These are phyloP conservation scores for Euplexia lucipara DNA, from an alignment of 2,888 invertebrate species.

Conservation along the genomic window DNA sequence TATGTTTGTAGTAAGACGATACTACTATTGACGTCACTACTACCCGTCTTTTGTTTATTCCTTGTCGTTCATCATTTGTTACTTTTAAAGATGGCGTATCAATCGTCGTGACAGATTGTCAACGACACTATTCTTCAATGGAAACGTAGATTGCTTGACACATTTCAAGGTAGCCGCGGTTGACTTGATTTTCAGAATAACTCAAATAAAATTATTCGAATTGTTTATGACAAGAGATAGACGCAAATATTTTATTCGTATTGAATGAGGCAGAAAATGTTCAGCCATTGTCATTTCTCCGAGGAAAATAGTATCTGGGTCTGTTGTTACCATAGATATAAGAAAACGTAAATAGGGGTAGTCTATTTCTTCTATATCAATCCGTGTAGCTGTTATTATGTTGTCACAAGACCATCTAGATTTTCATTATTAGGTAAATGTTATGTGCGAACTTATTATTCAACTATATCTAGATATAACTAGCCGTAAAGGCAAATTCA, in stretches of 20 bases:
- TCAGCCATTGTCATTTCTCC: not conserved
- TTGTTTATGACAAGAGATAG: not conserved
- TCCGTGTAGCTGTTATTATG: no score
- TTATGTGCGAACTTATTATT: not conserved
- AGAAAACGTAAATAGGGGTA: no score
- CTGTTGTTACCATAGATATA: no score
- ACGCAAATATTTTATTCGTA: not conserved
- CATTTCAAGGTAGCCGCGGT: not conserved
- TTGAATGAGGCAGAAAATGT: not conserved
- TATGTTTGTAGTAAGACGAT: slow-evolving; percentile 13
- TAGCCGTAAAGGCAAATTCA: no score
- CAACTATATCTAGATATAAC: no score
- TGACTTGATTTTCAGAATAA: slow-evolving; percentile 22
- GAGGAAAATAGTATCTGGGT: no score
- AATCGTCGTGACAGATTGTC: slow-evolving; percentile 5
- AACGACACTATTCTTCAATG: slow-evolving; percentile 34
- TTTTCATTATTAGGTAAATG: not conserved
- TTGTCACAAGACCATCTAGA: not conserved
- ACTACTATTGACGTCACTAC: slow-evolving; percentile 23
- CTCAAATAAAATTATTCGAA: slow-evolving; percentile 9
- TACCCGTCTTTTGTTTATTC: slow-evolving; percentile 36
- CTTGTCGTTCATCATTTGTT: slow-evolving; percentile 15
- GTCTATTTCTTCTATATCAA: no score
- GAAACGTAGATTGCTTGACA: slow-evolving; percentile 7
- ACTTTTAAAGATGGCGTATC: slow-evolving; percentile 26